Evolutionary conservation across 2,113 vertebrate species (phyloP).

Genomic region (Castor canadensis): DNA sequence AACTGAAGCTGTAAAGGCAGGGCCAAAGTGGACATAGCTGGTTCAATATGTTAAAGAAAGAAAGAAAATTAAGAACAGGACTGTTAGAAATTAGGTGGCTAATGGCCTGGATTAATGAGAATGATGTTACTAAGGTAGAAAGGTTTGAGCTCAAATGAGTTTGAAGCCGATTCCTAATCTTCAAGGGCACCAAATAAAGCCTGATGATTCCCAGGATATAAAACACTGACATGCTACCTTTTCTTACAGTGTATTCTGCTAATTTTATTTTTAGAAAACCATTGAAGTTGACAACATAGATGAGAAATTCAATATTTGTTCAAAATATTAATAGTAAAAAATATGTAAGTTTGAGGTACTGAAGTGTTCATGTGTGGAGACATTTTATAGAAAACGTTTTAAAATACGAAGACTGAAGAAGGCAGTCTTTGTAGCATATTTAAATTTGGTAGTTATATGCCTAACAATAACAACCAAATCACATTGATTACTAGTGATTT

Average conservation of each 20-base stretch:
- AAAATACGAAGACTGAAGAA: neutral
- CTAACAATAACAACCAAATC: neutral
- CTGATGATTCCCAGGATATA: too few relatives aligned
- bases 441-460: neutral
- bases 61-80: neutral
- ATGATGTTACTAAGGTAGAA: neutral
- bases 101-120: neutral
- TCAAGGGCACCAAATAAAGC: neutral
- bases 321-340: neutral
- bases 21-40: neutral
- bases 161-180: neutral
- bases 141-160: neutral
- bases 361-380: fast-evolving
- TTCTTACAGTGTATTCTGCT: neutral
- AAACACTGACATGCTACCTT: neutral
- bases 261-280: neutral
- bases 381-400: neutral
- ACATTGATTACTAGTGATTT: neutral
- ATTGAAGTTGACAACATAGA: neutral
- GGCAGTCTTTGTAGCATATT: neutral
- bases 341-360: neutral
- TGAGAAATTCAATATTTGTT: neutral
- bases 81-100: neutral
- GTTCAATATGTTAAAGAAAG: neutral
- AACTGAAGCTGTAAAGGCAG: neutral